Base-by-base conservation (phyloP, 2,888 invertebrate species). In the Rapana venosa region DNA sequence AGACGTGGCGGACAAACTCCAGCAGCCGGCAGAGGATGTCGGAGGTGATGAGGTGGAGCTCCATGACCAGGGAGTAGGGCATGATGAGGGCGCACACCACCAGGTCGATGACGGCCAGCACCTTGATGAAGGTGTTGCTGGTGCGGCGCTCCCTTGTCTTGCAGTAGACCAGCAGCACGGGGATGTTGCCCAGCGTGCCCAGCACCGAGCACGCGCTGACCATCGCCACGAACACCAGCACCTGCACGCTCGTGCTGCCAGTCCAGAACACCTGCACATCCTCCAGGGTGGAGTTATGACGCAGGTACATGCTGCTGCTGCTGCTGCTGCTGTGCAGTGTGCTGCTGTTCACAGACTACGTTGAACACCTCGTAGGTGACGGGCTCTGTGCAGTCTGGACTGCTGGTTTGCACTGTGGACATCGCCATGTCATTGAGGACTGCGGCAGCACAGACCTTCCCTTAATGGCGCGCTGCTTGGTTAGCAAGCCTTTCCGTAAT, bases 61-160 rank as follows among this genome's bases (percentile, higher is more conserved):
- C 94, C 87, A 93, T 94, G 6, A 94, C 91, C 87, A 94, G 91
- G 0, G 93, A 92, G 90, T 94, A 94, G 17, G 94, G 94, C 92
- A 94, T 93, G 15, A 94, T 91, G 30, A 93, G 66, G 6, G 90
- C 88, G 87, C 94, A 94, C 0, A 94, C 94, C 32, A 92, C 81
- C 13, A 94, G 87, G 89, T 94, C 94, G 58, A 94, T 89, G 32
- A 94, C 88, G 1, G 94, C 93, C 32, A 94, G 90, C 32, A 92
- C 91, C 87, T 93, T 92, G 87, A 94, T 94, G 90, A 94, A 94
- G 1, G 93, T 94, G 88, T 93, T 94, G n/a, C 92, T 92, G 22
- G 92, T 91, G 77, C 92, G 91, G 77, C 90, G 92, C 30, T 93
- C 93, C 32, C 93, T 93, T 26, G 92, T 84, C 30, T 85, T 92